These are phyloP conservation scores for Tolypeutes matacus DNA, from an alignment of 2,797 vertebrate genomes.

Conservation along the genomic window DNA sequence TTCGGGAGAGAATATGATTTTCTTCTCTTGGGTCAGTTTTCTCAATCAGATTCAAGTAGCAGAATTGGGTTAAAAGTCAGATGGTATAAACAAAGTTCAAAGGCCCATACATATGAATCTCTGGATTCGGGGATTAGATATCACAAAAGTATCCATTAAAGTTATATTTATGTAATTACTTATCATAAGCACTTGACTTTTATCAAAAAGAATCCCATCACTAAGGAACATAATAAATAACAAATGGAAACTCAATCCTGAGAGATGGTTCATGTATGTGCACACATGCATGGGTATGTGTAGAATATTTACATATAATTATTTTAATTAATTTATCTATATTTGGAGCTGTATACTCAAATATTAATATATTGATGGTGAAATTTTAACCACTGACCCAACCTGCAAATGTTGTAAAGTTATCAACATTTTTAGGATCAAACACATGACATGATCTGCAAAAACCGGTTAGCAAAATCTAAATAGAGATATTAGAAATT, in stretches of 20 bases:
- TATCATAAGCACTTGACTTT: neutral
- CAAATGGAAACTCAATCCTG: neutral
- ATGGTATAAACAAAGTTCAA: neutral
- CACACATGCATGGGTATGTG: neutral
- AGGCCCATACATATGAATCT: neutral
- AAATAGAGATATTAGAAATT: neutral
- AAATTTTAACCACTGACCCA: neutral
- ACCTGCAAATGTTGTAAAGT: slow-evolving; percentile 3
- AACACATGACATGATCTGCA: neutral
- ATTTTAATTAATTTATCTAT: neutral
- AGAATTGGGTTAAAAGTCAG: neutral
- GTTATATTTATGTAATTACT: neutral
- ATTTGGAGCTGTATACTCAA: neutral
- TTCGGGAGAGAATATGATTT: neutral
- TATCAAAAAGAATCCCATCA: neutral
- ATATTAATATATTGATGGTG: neutral
- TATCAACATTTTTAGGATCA: neutral
- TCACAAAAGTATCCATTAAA: neutral
- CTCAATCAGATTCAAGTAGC: neutral
- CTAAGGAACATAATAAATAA: neutral
- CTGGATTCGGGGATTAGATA: neutral
- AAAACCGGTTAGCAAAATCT: slow-evolving; percentile 21
- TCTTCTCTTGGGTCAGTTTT: neutral
- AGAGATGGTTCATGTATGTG: neutral
- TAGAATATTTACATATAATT: neutral